Evolutionary conservation across 1,140 invertebrate species (phyloP).

Genomic region (Neodiprion virginianus): DNA sequence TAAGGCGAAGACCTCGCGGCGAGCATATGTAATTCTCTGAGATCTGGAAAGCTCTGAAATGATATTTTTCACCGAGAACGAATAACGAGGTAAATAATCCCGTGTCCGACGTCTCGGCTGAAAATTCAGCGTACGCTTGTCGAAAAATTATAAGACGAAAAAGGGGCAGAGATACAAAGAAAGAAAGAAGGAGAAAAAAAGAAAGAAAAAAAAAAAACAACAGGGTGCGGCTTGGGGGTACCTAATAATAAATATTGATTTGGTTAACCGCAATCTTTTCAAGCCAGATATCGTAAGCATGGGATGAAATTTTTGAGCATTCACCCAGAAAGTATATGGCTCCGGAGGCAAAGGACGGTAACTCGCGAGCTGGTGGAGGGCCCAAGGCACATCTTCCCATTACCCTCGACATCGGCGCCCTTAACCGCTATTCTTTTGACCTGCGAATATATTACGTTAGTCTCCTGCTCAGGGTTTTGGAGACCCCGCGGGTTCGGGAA

Average conservation of each 20-base stretch:
- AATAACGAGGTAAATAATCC: no score
- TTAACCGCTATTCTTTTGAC: constrained; percentile 1
- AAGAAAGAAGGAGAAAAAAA: no score
- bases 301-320: constrained; percentile 5
- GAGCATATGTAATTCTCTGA: no score
- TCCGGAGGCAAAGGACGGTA: neutral
- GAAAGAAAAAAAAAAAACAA: no score
- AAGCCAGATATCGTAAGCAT: neutral
- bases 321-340: neutral
- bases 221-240: neutral
- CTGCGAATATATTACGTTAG: constrained; percentile 5
- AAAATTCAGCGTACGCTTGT: no score
- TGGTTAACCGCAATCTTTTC: neutral
- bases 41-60: no score
- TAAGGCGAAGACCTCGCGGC: no score
- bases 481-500: neutral
- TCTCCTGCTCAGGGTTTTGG: neutral
- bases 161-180: no score
- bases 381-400: neutral
- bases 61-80: no score
- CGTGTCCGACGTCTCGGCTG: no score
- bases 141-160: no score
- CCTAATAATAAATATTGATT: neutral
- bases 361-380: neutral
- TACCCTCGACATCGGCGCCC: constrained; percentile 6